Evolutionary conservation across 2,113 vertebrate genomes (phyloP).

Genomic region (Saccopteryx leptura): DNA sequence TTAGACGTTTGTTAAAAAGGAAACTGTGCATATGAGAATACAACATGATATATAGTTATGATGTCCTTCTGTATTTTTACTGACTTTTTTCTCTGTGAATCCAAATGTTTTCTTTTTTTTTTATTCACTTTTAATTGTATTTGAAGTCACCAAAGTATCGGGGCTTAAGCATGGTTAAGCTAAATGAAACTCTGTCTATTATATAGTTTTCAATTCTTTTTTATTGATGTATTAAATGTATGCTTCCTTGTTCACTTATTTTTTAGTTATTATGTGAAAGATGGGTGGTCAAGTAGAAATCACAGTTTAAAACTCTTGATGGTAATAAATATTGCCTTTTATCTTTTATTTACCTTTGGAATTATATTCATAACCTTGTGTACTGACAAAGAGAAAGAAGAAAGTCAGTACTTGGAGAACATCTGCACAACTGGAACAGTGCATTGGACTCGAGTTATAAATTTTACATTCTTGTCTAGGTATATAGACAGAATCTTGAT

Average conservation of each 20-base stretch:
- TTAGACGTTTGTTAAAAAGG: neutral
- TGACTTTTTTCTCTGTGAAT: neutral
- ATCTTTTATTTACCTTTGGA: neutral
- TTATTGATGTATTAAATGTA: neutral
- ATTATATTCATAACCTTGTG: neutral
- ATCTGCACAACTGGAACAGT: neutral
- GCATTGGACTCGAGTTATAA: neutral
- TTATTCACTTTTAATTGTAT: neutral
- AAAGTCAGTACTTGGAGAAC: neutral
- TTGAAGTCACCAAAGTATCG: neutral
- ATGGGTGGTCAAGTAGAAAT: neutral
- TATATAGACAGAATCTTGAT: neutral
- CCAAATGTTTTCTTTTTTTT: neutral
- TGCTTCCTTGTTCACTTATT: neutral
- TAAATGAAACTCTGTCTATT: neutral
- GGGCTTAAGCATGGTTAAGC: neutral
- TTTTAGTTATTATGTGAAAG: slow-evolving; percentile 16
- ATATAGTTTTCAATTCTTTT: neutral
- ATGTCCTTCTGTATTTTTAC: neutral
- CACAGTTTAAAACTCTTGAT: neutral
- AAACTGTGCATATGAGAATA: neutral
- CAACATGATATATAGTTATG: neutral
- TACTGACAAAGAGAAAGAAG: neutral
- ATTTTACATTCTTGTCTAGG: neutral
- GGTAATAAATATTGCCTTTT: neutral